Evolutionary conservation across 1,140 invertebrate genomes (phyloP).

Genomic region (Pogonognathellus flavescens): DNA sequence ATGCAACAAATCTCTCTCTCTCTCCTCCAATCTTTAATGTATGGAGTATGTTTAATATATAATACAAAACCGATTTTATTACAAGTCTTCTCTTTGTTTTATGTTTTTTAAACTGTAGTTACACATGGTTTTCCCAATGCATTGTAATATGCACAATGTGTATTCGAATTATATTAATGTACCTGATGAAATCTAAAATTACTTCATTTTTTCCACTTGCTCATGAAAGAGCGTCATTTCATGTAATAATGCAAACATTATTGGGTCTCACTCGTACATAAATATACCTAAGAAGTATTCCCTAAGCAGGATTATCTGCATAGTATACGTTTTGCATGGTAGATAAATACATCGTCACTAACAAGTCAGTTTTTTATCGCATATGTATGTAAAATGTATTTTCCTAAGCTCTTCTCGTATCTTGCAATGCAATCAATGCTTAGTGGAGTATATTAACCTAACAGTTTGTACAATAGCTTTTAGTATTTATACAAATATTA

Average conservation of each 20-base stretch:
- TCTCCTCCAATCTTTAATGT: not conserved
- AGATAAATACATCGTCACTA: too few relatives aligned
- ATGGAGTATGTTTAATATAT: not conserved
- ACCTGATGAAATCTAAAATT: constrained; percentile 35
- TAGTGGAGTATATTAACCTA: too few relatives aligned
- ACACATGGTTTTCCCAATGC: constrained; percentile 42
- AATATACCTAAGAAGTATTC: not conserved
- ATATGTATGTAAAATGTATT: too few relatives aligned
- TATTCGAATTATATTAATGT: constrained; percentile 1
- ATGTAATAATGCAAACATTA: too few relatives aligned
- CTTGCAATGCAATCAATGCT: too few relatives aligned
- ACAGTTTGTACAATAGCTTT: too few relatives aligned
- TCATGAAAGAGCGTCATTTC: not conserved
- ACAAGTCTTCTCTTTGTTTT: constrained; percentile 14
- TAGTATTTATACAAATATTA: too few relatives aligned
- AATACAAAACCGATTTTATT: not conserved
- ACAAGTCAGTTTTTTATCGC: too few relatives aligned
- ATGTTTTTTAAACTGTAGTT: constrained; percentile 35
- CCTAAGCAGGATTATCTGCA: too few relatives aligned
- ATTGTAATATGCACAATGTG: constrained; percentile 1
- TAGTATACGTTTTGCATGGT: too few relatives aligned
- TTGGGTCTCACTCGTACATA: not conserved
- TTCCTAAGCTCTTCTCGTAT: too few relatives aligned
- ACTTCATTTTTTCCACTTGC: constrained; percentile 16
- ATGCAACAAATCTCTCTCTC: not conserved